Base-by-base conservation (phyloP, 2,113 vertebrate genomes). In the Aspiorhynchus laticeps region DNA sequence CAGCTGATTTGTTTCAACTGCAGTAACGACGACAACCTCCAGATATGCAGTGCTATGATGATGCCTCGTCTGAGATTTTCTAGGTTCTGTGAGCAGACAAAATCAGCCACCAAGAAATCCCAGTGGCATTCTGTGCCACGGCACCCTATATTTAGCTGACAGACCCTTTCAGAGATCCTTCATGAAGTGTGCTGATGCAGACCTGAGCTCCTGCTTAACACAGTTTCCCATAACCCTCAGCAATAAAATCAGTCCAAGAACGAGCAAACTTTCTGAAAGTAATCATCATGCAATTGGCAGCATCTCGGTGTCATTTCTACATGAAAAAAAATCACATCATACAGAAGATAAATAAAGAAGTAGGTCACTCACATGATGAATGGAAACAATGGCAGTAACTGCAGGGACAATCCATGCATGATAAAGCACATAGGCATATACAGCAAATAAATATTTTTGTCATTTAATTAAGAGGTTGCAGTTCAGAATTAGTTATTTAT, bases 401-500 rank as follows among this genome's bases (percentile, higher is more conserved):
- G 14, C 8, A 71, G 5, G n/a, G 77, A 7, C 11, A 73, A 53
- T 15, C 15, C 1, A 74, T 31, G 24, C 51, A 74, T n/a, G 15
- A 86, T 65, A 26, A 83, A 83, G 43, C 59, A n/a, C 71, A 19
- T 21, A 79, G 41, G 63, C 71, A 53, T 84, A 80, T 76, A 71
- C 33, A 48, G 15, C 80, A 76, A 89, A 89, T 61, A 33, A 87
- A 85, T 76, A 85, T 89, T 85, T 84, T 63, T 43, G 59, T 85
- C 43, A 9, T 82, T 85, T 79, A 90, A 90, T 90, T 88, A 83
- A 83, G n/a, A 87, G 88, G 76, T 56, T n/a, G 38, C 26, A 63
- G 75, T 82, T 86, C 75, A 88, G 48, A 88, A 71, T 87, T 88
- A 88, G 84, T 79, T 84, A 86, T 88, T 85, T 86, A 88, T 88